Base-by-base conservation (phyloP, 35 echinoderm and acorn worm species). In the Strongylocentrotus purpuratus region DNA sequence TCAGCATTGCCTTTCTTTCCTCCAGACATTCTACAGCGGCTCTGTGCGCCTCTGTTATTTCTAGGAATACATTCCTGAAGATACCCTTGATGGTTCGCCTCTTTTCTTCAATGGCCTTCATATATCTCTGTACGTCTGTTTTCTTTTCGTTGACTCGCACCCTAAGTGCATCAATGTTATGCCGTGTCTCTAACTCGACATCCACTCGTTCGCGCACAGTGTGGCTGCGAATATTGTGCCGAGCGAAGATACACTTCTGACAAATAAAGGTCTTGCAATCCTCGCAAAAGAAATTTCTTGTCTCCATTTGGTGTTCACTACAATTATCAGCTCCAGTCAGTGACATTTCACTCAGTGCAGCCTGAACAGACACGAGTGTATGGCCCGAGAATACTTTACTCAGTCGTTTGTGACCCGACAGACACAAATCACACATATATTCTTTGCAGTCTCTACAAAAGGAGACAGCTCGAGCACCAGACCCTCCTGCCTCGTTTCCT, bases 371-470 rank as follows among this genome's bases (percentile, higher is more conserved):
- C 33, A 89, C 17, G 12, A 89, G 87, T 33, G 45, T 45, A 41
- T 89, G 87, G 12, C 87, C 33, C 14, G 33, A 15, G n/a, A 89
- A 89, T 5, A 89, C 7, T 33, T 89, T 89, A 20, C 87, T 89
- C 87, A 89, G 12, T 4, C 87, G 32, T 41, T 89, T 89, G 87
- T 89, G 87, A 33, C 87, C 87, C 0, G 87, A 33, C 20, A 89
- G 87, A 28, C 87, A 89, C 33, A 89, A 25, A 32, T 89, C 7
- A 33, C 87, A 89, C 87, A 89, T 89, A 25, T 89, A 89, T 89
- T 89, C 87, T 45, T 89, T 13, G 87, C 87, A 89, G 7, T 89
- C 87, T 89, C 87, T 4, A 9, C 87, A 89, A 46, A 35, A 89
- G 14, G 87, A 89, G 33, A 89, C 87, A 20, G 87, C 87, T 15